Percentiles rank a stretch among this genome's conserved stretches.
Conservation (phyloP, 2,113 vertebrate species). For the Cisticola juncidis region DNA sequence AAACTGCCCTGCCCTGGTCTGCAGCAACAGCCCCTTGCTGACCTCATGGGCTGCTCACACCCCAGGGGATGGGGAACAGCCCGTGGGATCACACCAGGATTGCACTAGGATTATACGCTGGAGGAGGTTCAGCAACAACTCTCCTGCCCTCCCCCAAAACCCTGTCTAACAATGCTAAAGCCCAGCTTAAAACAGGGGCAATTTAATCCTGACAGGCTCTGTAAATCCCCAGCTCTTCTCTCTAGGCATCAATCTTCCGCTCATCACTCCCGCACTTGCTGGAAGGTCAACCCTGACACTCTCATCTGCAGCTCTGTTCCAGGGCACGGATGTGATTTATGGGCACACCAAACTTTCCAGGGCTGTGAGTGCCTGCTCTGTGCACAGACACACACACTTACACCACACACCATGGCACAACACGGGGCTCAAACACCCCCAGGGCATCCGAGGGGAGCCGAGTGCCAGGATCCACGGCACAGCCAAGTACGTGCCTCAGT, state of each 20-base stretch:
- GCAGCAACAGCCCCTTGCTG: neutral
- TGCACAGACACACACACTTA: neutral
- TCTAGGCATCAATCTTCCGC: slow-evolving; percentile 40
- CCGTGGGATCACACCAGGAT: neutral
- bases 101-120: neutral
- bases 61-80: neutral
- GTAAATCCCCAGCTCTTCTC: slow-evolving; percentile 49
- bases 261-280: slow-evolving; percentile 18
- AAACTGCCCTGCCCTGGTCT: neutral
- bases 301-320: slow-evolving; percentile 26
- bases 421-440: fast-evolving
- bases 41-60: neutral
- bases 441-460: neutral
- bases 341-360: neutral
- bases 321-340: slow-evolving; percentile 17
- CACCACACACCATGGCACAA: neutral
- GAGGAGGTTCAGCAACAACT: neutral
- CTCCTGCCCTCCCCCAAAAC: neutral
- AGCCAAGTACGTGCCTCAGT: neutral
- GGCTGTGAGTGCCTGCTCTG: neutral
- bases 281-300: slow-evolving; percentile 52
- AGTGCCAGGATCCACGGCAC: fast-evolving
- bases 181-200: slow-evolving; percentile 2
- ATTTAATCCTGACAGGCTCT: slow-evolving; percentile 44
- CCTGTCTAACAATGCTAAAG: neutral